Base-by-base conservation (phyloP, 1,140 invertebrate genomes). In the Cydia pomonella region DNA sequence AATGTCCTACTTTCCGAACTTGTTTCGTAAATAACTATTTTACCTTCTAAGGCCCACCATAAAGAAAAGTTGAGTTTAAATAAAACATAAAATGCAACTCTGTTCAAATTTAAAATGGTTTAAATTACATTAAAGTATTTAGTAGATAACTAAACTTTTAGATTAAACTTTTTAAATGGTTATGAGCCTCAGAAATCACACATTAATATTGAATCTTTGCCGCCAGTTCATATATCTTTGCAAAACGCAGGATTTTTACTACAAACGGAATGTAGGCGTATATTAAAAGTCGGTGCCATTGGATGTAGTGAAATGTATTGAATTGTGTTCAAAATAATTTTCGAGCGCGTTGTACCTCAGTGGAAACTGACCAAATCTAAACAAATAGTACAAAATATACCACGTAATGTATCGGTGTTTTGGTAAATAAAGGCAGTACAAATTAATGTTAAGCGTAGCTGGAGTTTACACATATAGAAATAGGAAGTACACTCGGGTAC, bases 371-470 rank as follows among this genome's bases (percentile, higher is more conserved):
- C 62, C 62, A 74, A 74, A 9, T 41, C 50, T 44, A 69, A 69
- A 63, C 78, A 79, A 84, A 83, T 84, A 92, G 87, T 92, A 90
- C 87, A 90, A 90, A 72, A 89, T 78, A 75, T 75, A 78, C 53
- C 53, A 59, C 76, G 82, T 79, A 80, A 73, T 73, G 72, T 82
- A 90, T 82, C 87, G 89, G 87, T 73, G 89, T 72, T 33, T 84
- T 84, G 89, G 86, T 90, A 87, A 83, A 80, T 77, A 80, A 75
- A 74, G 74, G 83, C 89, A 92, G 90, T 92, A 92, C 90, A 92
- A 92, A 92, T 90, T 92, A 92, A 84, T 90, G 78, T 84, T 91
- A 92, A 92, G 90, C 78, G 72, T 89, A 90, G 84, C 41, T 76
- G 84, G 80, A 79, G 85, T 83, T 63, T 81, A 87, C 83, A 86